phyloP scores from a whole-genome alignment of 2,888 invertebrate genomes.

The Campopleginae sp. region DNA sequence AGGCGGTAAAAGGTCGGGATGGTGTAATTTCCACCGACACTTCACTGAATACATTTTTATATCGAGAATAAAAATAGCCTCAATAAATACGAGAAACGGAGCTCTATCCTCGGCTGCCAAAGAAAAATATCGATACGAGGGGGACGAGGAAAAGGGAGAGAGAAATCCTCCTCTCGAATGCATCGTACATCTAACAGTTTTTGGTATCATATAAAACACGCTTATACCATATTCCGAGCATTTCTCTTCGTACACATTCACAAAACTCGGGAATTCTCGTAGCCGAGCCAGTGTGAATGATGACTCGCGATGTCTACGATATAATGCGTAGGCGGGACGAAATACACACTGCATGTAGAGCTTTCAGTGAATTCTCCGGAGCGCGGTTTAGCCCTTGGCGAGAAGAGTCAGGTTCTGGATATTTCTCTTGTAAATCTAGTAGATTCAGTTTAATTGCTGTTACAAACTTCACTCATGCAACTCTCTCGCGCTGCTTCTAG shows the following conservation, averaged over 20 bases:
- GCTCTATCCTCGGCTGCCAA: slow-evolving; percentile 62
- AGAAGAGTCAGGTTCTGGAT: slow-evolving; percentile 57
- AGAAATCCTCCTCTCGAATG: slow-evolving; percentile 28
- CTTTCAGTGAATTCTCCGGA: slow-evolving; percentile 62
- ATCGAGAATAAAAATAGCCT: slow-evolving; percentile 74
- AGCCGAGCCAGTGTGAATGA: slow-evolving; percentile 29
- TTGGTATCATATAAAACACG: slow-evolving; percentile 37
- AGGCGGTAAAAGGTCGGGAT: slow-evolving; percentile 60
- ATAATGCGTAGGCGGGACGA: slow-evolving; percentile 41
- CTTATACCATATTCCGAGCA: slow-evolving; percentile 14
- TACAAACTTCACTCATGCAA: slow-evolving; percentile 63
- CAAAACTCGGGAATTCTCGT: slow-evolving; percentile 42
- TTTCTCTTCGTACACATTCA: slow-evolving; percentile 31
- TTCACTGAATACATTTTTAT: slow-evolving; percentile 74
- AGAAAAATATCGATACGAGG: slow-evolving; percentile 55
- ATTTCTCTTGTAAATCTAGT: slow-evolving; percentile 67
- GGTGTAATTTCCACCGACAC: slow-evolving; percentile 73
- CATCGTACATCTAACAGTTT: slow-evolving; percentile 31
- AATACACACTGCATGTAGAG: slow-evolving; percentile 33
- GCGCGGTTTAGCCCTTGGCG: slow-evolving; percentile 57
- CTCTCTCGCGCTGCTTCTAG: slow-evolving; percentile 53
- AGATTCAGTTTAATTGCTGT: slow-evolving; percentile 70
- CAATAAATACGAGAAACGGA: slow-evolving; percentile 74
- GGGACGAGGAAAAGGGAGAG: slow-evolving; percentile 5
- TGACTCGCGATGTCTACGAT: slow-evolving; percentile 53